phyloP scores from a whole-genome alignment of 2,113 vertebrate genomes.

The Crypturellus undulatus region DNA sequence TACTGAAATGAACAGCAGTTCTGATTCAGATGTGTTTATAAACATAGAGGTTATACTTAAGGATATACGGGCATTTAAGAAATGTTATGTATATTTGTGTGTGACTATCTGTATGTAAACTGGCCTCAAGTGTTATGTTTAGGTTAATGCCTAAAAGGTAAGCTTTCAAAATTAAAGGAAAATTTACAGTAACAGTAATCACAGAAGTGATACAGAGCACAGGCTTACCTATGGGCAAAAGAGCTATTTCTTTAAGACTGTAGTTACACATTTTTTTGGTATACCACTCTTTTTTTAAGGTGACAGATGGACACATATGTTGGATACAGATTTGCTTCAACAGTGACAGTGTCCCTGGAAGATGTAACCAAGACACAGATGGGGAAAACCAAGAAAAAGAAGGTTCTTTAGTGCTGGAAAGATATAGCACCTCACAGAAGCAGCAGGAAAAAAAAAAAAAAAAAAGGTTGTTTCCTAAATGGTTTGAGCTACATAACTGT shows the following conservation, averaged over 20 bases:
- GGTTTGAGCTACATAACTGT: neutral
- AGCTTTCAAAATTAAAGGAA: neutral
- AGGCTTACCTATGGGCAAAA: neutral
- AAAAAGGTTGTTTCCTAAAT: neutral
- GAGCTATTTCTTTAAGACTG: neutral
- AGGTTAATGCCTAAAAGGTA: constrained; percentile 16
- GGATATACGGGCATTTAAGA: constrained; percentile 1
- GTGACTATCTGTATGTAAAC: neutral
- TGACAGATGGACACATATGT: neutral
- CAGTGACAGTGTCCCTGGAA: neutral
- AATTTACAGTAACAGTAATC: neutral
- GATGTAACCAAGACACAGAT: neutral
- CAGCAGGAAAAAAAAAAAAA: neutral
- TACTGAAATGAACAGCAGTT: constrained; percentile 34
- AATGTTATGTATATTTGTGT: neutral
- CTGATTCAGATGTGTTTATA: constrained; percentile 38
- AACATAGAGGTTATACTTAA: neutral
- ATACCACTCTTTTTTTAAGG: neutral
- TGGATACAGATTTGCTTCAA: neutral
- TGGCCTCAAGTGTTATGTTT: neutral
- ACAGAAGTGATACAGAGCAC: neutral
- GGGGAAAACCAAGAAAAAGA: neutral
- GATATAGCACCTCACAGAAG: neutral
- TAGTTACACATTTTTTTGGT: neutral
- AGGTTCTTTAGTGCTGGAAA: neutral